Evolutionary conservation across 2,113 vertebrate genomes (phyloP).

Genomic region (Solea senegalensis): DNA sequence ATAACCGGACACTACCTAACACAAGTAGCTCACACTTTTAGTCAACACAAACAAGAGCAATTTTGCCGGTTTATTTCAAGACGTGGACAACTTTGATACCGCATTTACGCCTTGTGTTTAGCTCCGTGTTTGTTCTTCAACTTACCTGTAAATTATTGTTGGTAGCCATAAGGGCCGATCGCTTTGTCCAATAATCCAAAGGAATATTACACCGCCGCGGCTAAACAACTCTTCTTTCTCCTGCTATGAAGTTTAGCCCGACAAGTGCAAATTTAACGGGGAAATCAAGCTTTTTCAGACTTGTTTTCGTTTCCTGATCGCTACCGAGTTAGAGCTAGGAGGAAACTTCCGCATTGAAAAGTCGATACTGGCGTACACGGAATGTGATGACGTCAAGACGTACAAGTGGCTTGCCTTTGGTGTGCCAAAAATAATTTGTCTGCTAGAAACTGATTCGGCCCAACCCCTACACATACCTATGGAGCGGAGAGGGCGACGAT

Average conservation of each 20-base stretch:
- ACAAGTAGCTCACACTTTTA: background rate
- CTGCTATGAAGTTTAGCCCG: background rate
- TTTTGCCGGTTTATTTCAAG: background rate
- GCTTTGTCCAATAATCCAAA: constrained; percentile 26
- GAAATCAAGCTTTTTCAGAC: constrained; percentile 12
- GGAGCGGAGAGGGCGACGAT: no score
- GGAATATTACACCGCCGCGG: constrained; percentile 5
- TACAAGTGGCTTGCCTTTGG: background rate
- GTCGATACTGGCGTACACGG: constrained; percentile 67
- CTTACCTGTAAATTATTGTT: constrained; percentile 86
- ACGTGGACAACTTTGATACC: constrained; percentile 25
- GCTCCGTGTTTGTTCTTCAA: constrained; percentile 36
- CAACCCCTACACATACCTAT: no score
- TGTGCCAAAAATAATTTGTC: no score
- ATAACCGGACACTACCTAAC: background rate
- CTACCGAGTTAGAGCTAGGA: constrained; percentile 50
- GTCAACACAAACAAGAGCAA: accelerated
- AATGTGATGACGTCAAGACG: constrained; percentile 75
- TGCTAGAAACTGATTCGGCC: no score
- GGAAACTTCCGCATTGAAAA: constrained; percentile 81
- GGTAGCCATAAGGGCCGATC: constrained; percentile 80
- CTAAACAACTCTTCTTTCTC: constrained; percentile 11
- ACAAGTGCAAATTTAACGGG: background rate
- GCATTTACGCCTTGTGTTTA: constrained; percentile 13
- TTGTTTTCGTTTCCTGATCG: constrained; percentile 68